These are phyloP conservation scores for Paedocypris micromegethes DNA, from an alignment of 2,797 vertebrate genomes.

Conservation along the genomic window DNA sequence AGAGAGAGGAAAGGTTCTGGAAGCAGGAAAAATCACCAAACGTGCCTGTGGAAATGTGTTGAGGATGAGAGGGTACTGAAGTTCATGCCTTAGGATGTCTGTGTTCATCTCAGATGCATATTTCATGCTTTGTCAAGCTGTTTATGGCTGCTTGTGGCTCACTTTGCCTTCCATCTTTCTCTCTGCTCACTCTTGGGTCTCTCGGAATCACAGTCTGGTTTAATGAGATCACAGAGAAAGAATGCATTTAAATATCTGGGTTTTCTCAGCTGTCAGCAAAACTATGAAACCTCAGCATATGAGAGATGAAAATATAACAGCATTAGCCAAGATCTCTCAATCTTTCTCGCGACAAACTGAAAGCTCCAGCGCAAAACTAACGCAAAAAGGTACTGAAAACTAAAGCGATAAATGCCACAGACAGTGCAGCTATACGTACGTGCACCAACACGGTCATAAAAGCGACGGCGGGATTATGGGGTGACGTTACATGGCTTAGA, in stretches of 20 bases:
- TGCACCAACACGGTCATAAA: background rate
- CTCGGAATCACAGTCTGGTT: slow-evolving; percentile 19
- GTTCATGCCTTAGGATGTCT: slow-evolving; percentile 30
- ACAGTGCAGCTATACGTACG: too few species aligned
- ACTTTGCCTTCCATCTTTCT: slow-evolving; percentile 27
- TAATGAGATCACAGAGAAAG: slow-evolving; percentile 2
- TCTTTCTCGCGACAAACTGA: too few species aligned
- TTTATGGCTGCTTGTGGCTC: slow-evolving; percentile 30
- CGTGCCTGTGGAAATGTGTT: background rate
- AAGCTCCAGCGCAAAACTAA: too few species aligned
- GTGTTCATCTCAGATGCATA: slow-evolving; percentile 40
- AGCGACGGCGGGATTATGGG: too few species aligned
- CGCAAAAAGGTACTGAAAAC: too few species aligned
- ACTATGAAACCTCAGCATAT: background rate
- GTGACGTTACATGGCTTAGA: slow-evolving; percentile 2
- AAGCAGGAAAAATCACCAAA: slow-evolving; percentile 4
- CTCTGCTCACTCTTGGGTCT: slow-evolving; percentile 4
- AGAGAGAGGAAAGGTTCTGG: too few species aligned
- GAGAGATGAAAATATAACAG: background rate
- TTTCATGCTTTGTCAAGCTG: slow-evolving; percentile 50
- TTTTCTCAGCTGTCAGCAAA: background rate
- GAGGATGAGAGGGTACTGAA: slow-evolving; percentile 20
- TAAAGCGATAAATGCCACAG: too few species aligned
- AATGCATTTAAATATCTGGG: background rate
- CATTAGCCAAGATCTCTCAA: background rate